A percentile compares a stretch with the other conserved stretches of the same genome.
Evolutionary conservation across 2,888 invertebrate genomes (phyloP).

Genomic region (Drosophila formosana): DNA sequence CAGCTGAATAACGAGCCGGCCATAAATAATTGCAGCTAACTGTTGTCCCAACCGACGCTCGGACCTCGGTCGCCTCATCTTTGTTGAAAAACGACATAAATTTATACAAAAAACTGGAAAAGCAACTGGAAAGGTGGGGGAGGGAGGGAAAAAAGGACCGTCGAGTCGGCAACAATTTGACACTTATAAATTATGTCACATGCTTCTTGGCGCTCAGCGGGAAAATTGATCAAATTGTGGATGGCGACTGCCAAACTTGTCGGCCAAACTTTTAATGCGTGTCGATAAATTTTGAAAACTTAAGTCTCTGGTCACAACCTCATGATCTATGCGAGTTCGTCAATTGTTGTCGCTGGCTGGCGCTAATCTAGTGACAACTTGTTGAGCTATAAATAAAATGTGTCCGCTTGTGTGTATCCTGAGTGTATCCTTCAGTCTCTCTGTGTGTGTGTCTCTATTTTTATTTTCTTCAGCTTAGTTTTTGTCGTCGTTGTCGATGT

Average conservation of each 20-base stretch:
- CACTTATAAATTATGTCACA: constrained; percentile 78
- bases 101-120: constrained; percentile 50
- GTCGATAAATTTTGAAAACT: constrained; percentile 62
- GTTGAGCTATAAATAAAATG: constrained; percentile 74
- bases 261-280: constrained; percentile 68
- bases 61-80: constrained; percentile 7
- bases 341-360: constrained; percentile 35
- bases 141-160: background rate
- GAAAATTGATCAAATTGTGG: constrained; percentile 60
- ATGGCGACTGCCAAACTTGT: constrained; percentile 24
- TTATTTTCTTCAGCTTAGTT: constrained; percentile 30
- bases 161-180: constrained; percentile 61
- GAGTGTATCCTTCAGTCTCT: constrained; percentile 4
- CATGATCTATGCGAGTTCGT: constrained; percentile 51
- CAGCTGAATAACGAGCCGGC: constrained; percentile 43
- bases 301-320: constrained; percentile 29
- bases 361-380: constrained; percentile 76
- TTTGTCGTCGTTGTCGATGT: constrained; percentile 26
- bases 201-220: constrained; percentile 60
- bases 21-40: constrained; percentile 75
- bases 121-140: background rate
- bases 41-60: constrained; percentile 38
- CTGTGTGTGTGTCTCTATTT: constrained; percentile 2
- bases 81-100: constrained; percentile 58
- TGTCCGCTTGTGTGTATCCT: constrained; percentile 1